Conservation (phyloP, 1,140 invertebrate species). For the Cydia splendana region DNA sequence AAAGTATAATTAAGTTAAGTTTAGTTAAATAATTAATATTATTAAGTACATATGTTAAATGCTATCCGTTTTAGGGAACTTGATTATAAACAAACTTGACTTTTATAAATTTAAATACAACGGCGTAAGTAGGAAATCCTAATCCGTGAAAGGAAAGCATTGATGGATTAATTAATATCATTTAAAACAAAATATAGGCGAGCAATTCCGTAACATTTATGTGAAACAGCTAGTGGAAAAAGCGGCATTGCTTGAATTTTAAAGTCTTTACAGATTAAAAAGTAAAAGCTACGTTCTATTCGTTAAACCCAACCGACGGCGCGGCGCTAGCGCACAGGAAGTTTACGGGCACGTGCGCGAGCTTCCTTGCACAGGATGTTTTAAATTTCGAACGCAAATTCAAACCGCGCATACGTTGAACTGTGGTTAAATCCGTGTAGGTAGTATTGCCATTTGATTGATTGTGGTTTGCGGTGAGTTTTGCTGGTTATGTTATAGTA, state of each 20-base stretch:
- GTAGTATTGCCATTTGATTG: slow-evolving; percentile 28
- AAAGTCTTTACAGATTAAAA: background rate
- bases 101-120: too few species aligned
- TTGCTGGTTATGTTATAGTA: background rate
- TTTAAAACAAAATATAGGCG: too few species aligned
- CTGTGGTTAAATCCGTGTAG: slow-evolving; percentile 6
- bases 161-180: too few species aligned
- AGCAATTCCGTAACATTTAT: too few species aligned
- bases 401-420: slow-evolving; percentile 24
- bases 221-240: background rate
- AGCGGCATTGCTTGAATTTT: background rate
- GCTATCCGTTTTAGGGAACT: too few species aligned
- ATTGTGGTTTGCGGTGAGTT: slow-evolving; percentile 16
- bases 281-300: slow-evolving; percentile 18
- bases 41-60: too few species aligned
- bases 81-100: too few species aligned
- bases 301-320: slow-evolving; percentile 35
- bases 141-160: too few species aligned
- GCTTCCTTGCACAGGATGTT: slow-evolving; percentile 71
- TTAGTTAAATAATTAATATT: too few species aligned
- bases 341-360: slow-evolving; percentile 67
- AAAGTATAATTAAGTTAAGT: too few species aligned
- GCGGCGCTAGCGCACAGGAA: slow-evolving; percentile 52
- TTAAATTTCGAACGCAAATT: slow-evolving; percentile 59
- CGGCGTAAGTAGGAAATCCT: too few species aligned